These are phyloP conservation scores for Octodon degus DNA, from an alignment of 2,113 vertebrate genomes.

Conservation along the genomic window DNA sequence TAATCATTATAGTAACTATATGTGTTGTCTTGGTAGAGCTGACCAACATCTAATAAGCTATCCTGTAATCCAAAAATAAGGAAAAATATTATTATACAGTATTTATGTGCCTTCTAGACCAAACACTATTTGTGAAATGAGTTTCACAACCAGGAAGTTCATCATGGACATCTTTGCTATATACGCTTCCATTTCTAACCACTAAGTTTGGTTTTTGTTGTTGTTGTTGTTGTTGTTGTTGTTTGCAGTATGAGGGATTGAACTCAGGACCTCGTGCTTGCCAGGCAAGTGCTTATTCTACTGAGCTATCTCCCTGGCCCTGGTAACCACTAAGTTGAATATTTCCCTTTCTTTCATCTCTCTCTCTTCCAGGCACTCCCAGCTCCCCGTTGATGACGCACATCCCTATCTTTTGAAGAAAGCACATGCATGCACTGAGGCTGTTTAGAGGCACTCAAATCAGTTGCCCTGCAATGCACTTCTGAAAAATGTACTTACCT, in stretches of 20 bases:
- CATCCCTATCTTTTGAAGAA: background rate
- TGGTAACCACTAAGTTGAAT: background rate
- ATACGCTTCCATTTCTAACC: background rate
- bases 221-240: too few relatives aligned
- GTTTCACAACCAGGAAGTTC: background rate
- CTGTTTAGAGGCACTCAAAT: background rate
- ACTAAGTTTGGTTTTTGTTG: background rate
- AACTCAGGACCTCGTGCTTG: too few relatives aligned
- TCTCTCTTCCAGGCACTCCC: background rate
- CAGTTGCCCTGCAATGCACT: background rate
- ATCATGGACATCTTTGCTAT: background rate
- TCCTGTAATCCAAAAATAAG: background rate
- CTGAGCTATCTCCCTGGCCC: too few relatives aligned
- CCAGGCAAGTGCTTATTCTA: too few relatives aligned
- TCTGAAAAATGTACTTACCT: slow-evolving; percentile 40
- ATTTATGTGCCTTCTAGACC: background rate
- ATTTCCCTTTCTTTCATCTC: background rate
- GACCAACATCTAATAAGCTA: background rate
- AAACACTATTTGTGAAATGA: background rate
- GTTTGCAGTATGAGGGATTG: too few relatives aligned
- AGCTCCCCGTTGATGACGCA: background rate
- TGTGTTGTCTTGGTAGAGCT: background rate
- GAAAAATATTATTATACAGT: background rate
- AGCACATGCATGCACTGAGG: background rate
- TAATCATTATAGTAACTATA: background rate